Conservation (phyloP, 2,797 vertebrate species). For the Mergus octosetaceus region DNA sequence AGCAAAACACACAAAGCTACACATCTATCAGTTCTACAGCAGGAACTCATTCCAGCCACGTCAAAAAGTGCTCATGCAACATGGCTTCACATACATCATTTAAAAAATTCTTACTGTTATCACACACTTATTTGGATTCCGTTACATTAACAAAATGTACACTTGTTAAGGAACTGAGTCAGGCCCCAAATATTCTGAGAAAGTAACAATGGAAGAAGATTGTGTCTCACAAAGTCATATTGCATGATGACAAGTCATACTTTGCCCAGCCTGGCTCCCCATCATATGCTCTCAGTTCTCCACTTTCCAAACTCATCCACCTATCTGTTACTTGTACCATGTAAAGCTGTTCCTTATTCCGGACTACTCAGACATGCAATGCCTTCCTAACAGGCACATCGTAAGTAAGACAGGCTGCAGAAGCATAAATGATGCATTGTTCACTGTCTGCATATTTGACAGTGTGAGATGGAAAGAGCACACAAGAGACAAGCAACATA, state of each 20-base stretch:
- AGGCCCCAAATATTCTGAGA: not conserved
- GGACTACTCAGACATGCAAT: slow-evolving; percentile 64
- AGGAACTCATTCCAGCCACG: slow-evolving; percentile 35
- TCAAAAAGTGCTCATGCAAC: slow-evolving; percentile 54
- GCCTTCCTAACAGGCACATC: slow-evolving; percentile 56
- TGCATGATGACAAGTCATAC: slow-evolving; percentile 23
- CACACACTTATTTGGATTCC: not conserved
- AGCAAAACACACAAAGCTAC: slow-evolving; percentile 35
- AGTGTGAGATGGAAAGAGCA: slow-evolving; percentile 64
- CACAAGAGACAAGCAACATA: slow-evolving; percentile 65
- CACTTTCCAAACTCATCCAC: slow-evolving; percentile 53
- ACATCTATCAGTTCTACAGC: slow-evolving; percentile 2
- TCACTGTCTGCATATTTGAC: slow-evolving; percentile 62
- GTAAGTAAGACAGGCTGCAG: slow-evolving; percentile 59
- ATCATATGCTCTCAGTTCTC: slow-evolving; percentile 20
- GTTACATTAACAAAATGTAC: not conserved
- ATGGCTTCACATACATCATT: not conserved
- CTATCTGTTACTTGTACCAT: slow-evolving; percentile 50
- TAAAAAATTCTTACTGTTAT: not conserved
- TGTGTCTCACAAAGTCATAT: slow-evolving; percentile 35
- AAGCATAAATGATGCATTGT: slow-evolving; percentile 63
- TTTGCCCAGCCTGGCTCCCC: slow-evolving; percentile 40
- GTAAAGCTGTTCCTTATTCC: slow-evolving; percentile 42
- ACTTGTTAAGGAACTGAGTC: not conserved
- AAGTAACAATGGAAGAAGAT: slow-evolving; percentile 2